phyloP scores from a whole-genome alignment of 2,888 invertebrate genomes.

The Xestia c-nigrum region DNA sequence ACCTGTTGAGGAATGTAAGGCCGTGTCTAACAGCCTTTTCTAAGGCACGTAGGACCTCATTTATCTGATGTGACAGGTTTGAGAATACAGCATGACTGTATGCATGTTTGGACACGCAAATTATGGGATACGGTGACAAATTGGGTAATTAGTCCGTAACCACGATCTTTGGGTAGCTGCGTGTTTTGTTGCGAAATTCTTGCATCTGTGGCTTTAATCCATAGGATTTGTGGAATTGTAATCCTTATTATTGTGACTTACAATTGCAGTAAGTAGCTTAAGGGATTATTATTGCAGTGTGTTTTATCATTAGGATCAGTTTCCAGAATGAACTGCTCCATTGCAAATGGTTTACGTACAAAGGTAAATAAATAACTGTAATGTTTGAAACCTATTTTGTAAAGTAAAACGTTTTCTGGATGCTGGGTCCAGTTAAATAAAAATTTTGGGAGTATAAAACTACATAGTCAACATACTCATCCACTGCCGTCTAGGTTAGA shows the following conservation, averaged over 20 bases:
- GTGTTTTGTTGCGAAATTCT: constrained; percentile 57
- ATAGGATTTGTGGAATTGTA: constrained; percentile 40
- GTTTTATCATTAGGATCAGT: constrained; percentile 11
- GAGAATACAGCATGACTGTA: constrained; percentile 71
- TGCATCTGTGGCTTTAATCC: constrained; percentile 48
- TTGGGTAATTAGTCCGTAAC: constrained; percentile 81
- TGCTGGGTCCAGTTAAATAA: background rate
- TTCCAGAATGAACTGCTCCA: background rate
- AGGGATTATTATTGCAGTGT: constrained; percentile 32
- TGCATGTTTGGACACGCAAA: constrained; percentile 68
- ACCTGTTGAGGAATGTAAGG: constrained; percentile 83
- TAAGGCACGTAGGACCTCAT: constrained; percentile 79
- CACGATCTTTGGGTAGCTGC: constrained; percentile 69
- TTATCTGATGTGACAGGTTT: constrained; percentile 82
- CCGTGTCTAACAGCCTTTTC: constrained; percentile 77
- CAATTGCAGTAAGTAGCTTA: constrained; percentile 33
- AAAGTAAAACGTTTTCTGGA: background rate
- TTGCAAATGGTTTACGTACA: constrained; percentile 4
- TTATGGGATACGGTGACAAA: constrained; percentile 78
- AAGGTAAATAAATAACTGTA: background rate
- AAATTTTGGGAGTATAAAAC: background rate
- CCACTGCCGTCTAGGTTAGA: background rate
- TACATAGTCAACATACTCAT: background rate
- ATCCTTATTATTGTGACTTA: constrained; percentile 17
- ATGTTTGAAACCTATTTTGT: background rate